A percentile compares a stretch with the other conserved stretches of the same genome.
These are phyloP conservation scores for Indicator maculatus DNA, from an alignment of 2,113 vertebrate species.

Conservation along the genomic window DNA sequence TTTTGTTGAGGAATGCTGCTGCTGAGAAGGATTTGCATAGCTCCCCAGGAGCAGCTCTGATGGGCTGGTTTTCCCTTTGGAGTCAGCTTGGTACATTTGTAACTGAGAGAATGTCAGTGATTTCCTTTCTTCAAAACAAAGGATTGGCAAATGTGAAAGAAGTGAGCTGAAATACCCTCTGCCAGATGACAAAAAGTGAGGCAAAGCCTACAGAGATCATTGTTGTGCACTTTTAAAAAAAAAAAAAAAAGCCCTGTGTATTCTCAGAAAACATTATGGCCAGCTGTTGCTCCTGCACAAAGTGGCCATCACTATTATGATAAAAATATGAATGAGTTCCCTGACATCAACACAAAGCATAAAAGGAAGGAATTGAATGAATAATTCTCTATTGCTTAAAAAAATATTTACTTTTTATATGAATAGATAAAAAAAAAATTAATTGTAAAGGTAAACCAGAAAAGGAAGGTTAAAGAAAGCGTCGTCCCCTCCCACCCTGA, in stretches of 20 bases:
- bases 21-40: not conserved
- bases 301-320: not conserved
- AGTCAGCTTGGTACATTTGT: not conserved
- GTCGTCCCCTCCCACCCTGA: too few species aligned
- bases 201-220: not conserved
- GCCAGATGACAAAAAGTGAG: not conserved
- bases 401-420: too few species aligned
- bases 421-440: too few species aligned
- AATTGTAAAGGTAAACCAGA: too few species aligned
- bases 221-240: not conserved
- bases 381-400: too few species aligned
- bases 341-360: not conserved
- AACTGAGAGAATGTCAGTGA: not conserved
- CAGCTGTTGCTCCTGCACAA: not conserved
- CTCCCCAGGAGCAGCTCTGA: not conserved
- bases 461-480: too few species aligned
- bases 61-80: not conserved
- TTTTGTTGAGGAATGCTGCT: not conserved
- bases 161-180: not conserved
- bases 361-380: too few species aligned
- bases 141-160: not conserved
- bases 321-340: not conserved
- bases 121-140: slow-evolving; percentile 15
- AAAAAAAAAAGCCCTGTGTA: not conserved
- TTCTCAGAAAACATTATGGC: not conserved